Conservation (phyloP, 1,140 invertebrate genomes). For the Steinernema khuongi region DNA sequence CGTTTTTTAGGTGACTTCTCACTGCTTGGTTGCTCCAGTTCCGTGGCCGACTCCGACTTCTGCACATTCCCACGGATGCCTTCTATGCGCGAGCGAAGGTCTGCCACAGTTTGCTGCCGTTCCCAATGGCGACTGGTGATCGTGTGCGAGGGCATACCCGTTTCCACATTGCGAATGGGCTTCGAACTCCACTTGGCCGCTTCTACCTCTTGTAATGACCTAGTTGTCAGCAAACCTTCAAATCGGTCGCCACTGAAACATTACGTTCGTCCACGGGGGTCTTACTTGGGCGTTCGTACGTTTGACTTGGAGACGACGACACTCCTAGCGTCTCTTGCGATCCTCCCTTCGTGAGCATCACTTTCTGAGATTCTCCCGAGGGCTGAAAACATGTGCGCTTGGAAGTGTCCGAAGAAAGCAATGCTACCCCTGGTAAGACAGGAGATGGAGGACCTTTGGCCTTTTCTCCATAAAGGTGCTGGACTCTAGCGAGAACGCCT, state of each 20-base stretch:
- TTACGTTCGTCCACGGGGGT: not conserved
- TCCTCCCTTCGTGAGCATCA: not conserved
- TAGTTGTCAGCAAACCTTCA: not conserved
- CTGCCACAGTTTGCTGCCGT: not conserved
- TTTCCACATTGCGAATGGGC: not conserved
- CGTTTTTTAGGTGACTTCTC: not conserved
- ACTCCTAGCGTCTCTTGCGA: not conserved
- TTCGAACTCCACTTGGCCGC: constrained; percentile 7
- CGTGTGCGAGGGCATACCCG: not conserved
- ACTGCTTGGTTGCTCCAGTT: not conserved
- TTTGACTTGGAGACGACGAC: not conserved
- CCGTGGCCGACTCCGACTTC: not conserved
- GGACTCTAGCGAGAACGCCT: constrained; percentile 39
- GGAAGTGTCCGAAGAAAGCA: no score
- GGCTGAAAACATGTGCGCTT: constrained; percentile 14
- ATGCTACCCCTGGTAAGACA: not conserved
- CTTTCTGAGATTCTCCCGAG: not conserved
- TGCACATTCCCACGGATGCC: not conserved
- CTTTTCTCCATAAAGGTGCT: constrained; percentile 36
- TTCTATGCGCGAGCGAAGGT: not conserved
- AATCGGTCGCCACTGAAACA: not conserved
- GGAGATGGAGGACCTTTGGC: not conserved
- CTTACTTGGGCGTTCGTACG: constrained; percentile 2
- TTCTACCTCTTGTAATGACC: not conserved
- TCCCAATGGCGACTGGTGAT: not conserved